A percentile compares a stretch with the other conserved stretches of the same genome.
Conservation (phyloP, 2,888 invertebrate genomes). For the Lutraria lutraria region DNA sequence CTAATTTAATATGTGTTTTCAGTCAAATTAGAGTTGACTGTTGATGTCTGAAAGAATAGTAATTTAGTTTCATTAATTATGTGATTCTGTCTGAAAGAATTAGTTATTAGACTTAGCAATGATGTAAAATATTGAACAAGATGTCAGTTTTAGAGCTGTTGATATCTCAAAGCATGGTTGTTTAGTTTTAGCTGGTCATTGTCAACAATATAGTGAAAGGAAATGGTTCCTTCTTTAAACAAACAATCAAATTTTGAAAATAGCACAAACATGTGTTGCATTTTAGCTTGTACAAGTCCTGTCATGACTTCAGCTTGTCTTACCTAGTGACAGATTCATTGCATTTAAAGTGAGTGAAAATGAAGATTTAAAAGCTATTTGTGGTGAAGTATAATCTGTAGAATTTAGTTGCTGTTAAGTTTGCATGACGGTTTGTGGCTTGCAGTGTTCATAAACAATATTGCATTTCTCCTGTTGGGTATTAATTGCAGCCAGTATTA, state of each 20-base stretch:
- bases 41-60: too few relatives aligned
- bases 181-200: too few relatives aligned
- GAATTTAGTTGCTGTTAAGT: neutral
- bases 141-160: too few relatives aligned
- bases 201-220: too few relatives aligned
- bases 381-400: neutral
- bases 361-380: conserved; percentile 3
- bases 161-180: too few relatives aligned
- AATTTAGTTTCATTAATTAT: too few relatives aligned
- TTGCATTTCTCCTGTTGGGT: neutral
- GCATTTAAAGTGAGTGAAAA: conserved; percentile 4
- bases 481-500: neutral
- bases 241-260: neutral
- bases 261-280: neutral
- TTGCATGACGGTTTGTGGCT: neutral
- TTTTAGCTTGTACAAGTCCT: neutral
- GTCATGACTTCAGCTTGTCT: neutral
- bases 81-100: too few relatives aligned
- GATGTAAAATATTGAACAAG: too few relatives aligned
- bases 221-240: too few relatives aligned
- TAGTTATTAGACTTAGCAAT: too few relatives aligned
- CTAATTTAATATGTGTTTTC: too few relatives aligned
- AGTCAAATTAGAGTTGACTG: too few relatives aligned
- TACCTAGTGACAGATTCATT: conserved; percentile 2
- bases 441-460: neutral